Base-by-base conservation (phyloP, 2,113 vertebrate species). In the Corythornis cristatus region DNA sequence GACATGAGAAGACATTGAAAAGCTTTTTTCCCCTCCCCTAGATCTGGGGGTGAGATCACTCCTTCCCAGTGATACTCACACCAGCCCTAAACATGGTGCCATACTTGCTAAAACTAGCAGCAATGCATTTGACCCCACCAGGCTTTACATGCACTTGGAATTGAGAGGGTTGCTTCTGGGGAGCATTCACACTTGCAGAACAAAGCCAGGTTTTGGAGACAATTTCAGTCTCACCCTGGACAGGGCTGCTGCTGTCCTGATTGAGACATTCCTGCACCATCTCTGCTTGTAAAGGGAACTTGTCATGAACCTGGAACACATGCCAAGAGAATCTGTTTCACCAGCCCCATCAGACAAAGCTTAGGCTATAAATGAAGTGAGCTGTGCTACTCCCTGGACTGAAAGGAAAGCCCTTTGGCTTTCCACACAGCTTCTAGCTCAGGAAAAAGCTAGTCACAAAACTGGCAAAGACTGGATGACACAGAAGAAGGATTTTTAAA, bases 161-260 rank as follows among this genome's bases (percentile, higher is more conserved):
- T 51, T 51, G 51, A 40, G 22, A 66, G 11, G 15, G 54, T 11
- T 16, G 15, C 42, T 68, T 51, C 71, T 25, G 18, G 21, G 15
- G 5, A 51, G 42, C 15, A 35, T 6, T 23, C 15, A 29, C 9
- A 2, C 11, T 15, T 6, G 0, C 20, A 68, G 19, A 78, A 43
- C 29, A 16, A 48, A 53, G 29, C 10, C 23, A 65, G 22, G 18
- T 28, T 74, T 53, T 56, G 23, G 9, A 13, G 25, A n/a, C 6
- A 57, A 51, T n/a, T 7, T 45, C 58, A 29, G 17, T 14, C 17
- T 42, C 22, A 23, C 11, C 10, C 11, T 4, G 1, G 2, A 72
- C 13, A 29, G 43, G 31, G 10, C 40, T 5, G 5, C 12, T 18
- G 7, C 12, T 2, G 3, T 50, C 8, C 16, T 0, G 1, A 40